These are phyloP conservation scores for Schizaphis graminum DNA, from an alignment of 2,888 invertebrate genomes.

Conservation along the genomic window DNA sequence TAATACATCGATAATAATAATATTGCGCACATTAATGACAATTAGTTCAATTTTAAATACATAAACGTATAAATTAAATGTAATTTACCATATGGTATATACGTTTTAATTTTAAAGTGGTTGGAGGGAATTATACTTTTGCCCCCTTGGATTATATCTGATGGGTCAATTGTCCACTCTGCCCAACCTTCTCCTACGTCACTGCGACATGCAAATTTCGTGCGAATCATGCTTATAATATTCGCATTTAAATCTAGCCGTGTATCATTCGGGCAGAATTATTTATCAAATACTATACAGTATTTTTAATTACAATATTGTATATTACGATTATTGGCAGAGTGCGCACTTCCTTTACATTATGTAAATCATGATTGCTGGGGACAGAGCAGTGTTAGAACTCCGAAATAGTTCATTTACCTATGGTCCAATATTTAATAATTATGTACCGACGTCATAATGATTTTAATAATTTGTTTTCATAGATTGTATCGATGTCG, in stretches of 20 bases:
- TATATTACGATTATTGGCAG: background rate
- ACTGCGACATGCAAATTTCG: background rate
- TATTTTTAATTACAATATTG: background rate
- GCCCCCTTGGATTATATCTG: too few species aligned
- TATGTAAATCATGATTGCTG: background rate
- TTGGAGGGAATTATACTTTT: too few species aligned
- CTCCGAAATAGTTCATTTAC: background rate
- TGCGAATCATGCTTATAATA: background rate
- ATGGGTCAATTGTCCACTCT: too few species aligned
- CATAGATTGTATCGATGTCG: background rate
- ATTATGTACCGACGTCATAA: background rate
- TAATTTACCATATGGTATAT: too few species aligned
- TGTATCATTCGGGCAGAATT: too few species aligned
- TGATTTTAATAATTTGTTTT: background rate
- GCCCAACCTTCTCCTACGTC: too few species aligned
- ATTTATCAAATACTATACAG: too few species aligned
- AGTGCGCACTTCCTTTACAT: background rate
- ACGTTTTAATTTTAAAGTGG: too few species aligned
- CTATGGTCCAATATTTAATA: background rate
- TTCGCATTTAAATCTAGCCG: background rate
- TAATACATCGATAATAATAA: too few species aligned
- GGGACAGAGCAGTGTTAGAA: background rate
- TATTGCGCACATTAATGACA: too few species aligned
- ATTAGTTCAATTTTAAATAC: too few species aligned
- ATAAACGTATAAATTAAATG: too few species aligned